Evolutionary conservation across 2,888 invertebrate species (phyloP), one percentile per base, ranked within the genome.

Genomic region (Drosophila rellima): DNA sequence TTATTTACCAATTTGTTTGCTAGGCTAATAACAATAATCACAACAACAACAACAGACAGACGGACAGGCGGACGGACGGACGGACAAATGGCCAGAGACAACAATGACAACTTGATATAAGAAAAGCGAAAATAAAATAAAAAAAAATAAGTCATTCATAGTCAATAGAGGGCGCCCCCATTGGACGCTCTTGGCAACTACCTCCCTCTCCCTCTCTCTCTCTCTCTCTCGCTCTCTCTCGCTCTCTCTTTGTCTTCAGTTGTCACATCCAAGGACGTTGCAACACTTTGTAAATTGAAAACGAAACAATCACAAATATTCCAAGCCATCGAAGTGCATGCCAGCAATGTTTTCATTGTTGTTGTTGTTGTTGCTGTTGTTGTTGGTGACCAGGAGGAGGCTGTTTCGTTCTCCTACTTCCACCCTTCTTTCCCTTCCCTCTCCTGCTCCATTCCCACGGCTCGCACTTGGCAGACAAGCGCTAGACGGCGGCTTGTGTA

Each of bases 1-100:
- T 90, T 90, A 90, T 90, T 90, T 90, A 89, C 90, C 90, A 90
- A 90, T 90, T 91, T 90, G 89, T 90, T 90, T 90, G 85, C 84
- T 86, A 79, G 91, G 84, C 90, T 90, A 90, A 90, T 90, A 90
- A 90, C 88, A 90, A 89, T 90, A 90, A 90, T 89, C 87, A 75
- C 82, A 78, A 74, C 71, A 89, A 75, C 71, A 81, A 60, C 70
- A 63, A 63, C 11, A 48, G n/a, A 74, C n/a, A 18, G 31, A 11
- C 40, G 39, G 47, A 17, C 37, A 33, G 42, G 50, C 51, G 47
- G 50, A 47, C 44, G 31, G 56, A 48, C 15, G 37, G 35, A 18
- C n/a, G 13, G 39, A 37, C 44, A 26, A 37, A 15, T 31, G 48
- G 60, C 37, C 39, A 57, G 56, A 39, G 15, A 26, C 64, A 72